Evolutionary conservation across 1,140 invertebrate species (phyloP), one percentile per base, ranked within the genome.

Genomic region (Drosophila trapezifrons): DNA sequence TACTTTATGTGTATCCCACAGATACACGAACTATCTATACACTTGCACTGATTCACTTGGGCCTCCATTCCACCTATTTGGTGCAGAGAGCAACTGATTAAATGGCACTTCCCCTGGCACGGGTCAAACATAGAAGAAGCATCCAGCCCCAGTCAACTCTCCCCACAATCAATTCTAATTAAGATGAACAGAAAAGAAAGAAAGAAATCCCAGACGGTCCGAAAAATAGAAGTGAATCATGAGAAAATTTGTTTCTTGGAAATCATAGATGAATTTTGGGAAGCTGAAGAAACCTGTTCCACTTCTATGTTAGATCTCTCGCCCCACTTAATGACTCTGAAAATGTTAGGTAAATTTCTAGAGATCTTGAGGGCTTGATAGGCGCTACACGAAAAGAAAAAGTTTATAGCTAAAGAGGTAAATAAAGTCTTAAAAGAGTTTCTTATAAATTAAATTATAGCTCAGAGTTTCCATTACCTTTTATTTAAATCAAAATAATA

Each of bases 71-170:
- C 5, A 20, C 18, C 29, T 52, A 52, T 71, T 62, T 56, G 42
- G 52, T 66, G 47, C 67, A n/a, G 32, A 63, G n/a, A 66, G 35
- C 59, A 43, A 32, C 57, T 64, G 79, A 83, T 89, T 76, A 89
- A 87, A 87, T 80, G 84, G 79, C 76, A 87, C 83, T 87, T 87
- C 79, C 83, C 81, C 72, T 84, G 65, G 78, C 71, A 80, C 78
- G 73, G 66, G 60, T 65, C 62, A 76, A 63, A 32, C 47, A 29
- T 38, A 57, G 55, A 65, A 64, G 51, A 60, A 78, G 69, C 57
- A 45, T 35, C 47, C 38, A 55, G 29, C 29, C 27, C 22, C 17
- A 25, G 25, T 46, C 74, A 76, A 57, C 76, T 69, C 46, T 49
- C 46, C 51, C 27, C 59, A 46, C 76, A 81, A 85, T 81, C 82